Base-by-base conservation (phyloP, 2,888 invertebrate species). In the Strigamia crassipes region DNA sequence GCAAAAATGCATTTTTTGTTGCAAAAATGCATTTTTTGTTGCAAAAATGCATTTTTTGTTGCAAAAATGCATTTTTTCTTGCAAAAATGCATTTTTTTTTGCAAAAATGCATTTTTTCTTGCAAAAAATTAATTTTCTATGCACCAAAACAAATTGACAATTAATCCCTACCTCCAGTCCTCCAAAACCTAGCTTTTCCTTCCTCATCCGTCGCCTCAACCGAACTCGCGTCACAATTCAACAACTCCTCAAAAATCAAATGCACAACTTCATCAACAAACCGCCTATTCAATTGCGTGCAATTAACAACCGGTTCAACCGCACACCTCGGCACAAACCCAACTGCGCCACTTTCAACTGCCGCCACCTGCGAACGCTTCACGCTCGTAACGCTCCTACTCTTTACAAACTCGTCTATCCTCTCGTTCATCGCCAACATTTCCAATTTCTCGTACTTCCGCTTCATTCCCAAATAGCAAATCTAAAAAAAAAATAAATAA, bases 251-350 rank as follows among this genome's bases (percentile, higher is more conserved):
- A 61, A 93, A 90, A 78, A 96, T 92, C 82, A 88, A 88, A 66
- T 89, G 86, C 0, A 95, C 90, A 85, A 96, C 91, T 21, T 88
- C 88, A 31, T 91, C 88, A 83, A 93, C 90, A 12, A 94, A 87
- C 82, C 87, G 88, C 86, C 90, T 91, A 83, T 94, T 92, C 80
- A 97, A 88, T 88, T 92, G 91, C 1, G 96, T 96, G 87, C 97
- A 97, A 87, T 97, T 98, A 85, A 93, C 90, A 0, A 96, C 94
- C 86, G 87, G 90, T 88, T 96, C 95, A 12, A 90, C 87, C 77
- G 90, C 87, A 31, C 92, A 91, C 85, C 95, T 91, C 4, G 93
- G 89, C 86, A 91, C 92, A 84, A 94, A 92, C 85, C 90, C 88
- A 81, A 87, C 80, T 77, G 38, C 86, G 85, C 34, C 10, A 10